These are phyloP conservation scores for Neomonachus schauinslandi DNA, from an alignment of 2,113 vertebrate species.

Conservation along the genomic window DNA sequence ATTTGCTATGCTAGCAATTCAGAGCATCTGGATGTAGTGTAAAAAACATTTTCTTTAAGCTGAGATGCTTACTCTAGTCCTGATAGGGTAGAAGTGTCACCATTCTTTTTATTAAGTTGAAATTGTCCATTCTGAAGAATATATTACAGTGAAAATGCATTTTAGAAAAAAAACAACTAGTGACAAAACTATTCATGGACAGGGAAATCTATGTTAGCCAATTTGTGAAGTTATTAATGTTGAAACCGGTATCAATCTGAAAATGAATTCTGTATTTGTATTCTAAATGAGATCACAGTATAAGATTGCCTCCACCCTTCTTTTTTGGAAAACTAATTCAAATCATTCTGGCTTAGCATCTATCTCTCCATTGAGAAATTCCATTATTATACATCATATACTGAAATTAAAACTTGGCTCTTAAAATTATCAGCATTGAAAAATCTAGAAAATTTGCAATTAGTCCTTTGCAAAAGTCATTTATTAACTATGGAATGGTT, in stretches of 20 bases:
- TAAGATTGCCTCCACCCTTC: not conserved
- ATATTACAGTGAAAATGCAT: not conserved
- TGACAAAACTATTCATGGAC: not conserved
- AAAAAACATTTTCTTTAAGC: not conserved
- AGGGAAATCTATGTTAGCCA: not conserved
- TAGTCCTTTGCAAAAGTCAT: conserved; percentile 27
- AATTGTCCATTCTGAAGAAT: conserved; percentile 26
- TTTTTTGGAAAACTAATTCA: conserved; percentile 40
- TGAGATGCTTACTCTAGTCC: not conserved
- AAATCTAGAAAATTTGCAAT: conserved; percentile 16
- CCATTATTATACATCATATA: conserved; percentile 57
- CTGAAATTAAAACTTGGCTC: conserved; percentile 66
- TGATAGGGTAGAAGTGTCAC: not conserved
- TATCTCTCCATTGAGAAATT: conserved; percentile 15
- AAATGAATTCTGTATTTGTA: conserved; percentile 54
- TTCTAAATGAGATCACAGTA: conserved; percentile 45
- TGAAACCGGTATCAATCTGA: not conserved
- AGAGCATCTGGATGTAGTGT: not conserved
- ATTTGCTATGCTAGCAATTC: not conserved
- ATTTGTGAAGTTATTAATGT: conserved; percentile 67
- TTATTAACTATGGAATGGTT: not conserved
- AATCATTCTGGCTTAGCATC: conserved; percentile 5
- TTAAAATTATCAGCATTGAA: not conserved
- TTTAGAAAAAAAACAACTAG: not conserved
- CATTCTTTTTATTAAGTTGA: conserved; percentile 39